phyloP scores from a whole-genome alignment of 2,888 invertebrate genomes.

The Meiosimyza decipiens region DNA sequence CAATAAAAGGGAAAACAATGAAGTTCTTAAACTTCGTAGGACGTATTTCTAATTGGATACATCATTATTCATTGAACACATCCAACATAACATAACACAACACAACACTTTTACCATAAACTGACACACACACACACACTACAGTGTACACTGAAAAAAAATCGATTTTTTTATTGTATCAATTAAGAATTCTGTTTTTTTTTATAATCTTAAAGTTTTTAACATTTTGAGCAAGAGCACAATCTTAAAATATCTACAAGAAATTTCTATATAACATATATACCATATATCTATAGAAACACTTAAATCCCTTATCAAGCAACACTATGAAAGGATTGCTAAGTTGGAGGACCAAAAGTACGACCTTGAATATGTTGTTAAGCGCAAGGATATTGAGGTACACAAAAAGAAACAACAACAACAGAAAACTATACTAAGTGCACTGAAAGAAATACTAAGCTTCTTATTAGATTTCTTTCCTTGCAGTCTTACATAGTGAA shows the following conservation, averaged over 20 bases:
- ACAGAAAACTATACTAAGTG: constrained; percentile 17
- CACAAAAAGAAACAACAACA: constrained; percentile 62
- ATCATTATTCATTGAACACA: constrained; percentile 8
- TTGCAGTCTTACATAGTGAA: constrained; percentile 4
- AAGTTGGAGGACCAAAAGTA: constrained; percentile 94
- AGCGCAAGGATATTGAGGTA: constrained; percentile 99
- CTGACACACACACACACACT: constrained; percentile 4
- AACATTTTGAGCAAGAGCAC: constrained; percentile 39
- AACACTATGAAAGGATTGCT: constrained; percentile 89
- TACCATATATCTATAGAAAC: constrained; percentile 72
- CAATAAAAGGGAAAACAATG: no score
- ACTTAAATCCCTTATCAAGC: constrained; percentile 80
- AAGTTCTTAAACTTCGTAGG: not conserved
- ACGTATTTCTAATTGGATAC: not conserved
- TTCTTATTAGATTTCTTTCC: not conserved
- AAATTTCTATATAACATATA: constrained; percentile 29
- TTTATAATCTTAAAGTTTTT: constrained; percentile 8
- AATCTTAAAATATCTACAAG: constrained; percentile 30
- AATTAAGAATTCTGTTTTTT: constrained; percentile 6
- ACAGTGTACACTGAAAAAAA: not conserved
- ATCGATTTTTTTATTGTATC: not conserved
- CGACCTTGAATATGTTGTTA: constrained; percentile 98
- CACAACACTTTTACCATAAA: not conserved
- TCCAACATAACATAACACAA: not conserved
- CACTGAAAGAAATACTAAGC: not conserved